Evolutionary conservation across 2,113 vertebrate genomes (phyloP).

Genomic region (Trinectes maculatus): DNA sequence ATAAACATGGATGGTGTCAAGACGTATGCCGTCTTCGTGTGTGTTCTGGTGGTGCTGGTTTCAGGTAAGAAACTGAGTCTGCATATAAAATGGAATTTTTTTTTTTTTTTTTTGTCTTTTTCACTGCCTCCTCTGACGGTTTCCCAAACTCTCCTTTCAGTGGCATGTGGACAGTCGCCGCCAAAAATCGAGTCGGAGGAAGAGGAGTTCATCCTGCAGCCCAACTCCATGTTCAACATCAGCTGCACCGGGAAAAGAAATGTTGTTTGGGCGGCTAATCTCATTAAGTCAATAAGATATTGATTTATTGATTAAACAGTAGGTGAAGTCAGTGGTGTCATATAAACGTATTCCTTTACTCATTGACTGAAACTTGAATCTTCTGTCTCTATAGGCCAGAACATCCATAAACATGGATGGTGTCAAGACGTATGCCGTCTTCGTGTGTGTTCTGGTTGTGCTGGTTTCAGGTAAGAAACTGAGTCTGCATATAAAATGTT

Average conservation of each 20-base stretch:
- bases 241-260: constrained; percentile 87
- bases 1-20: constrained; percentile 82
- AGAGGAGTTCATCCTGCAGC: constrained; percentile 83
- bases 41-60: constrained; percentile 74
- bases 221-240: constrained; percentile 86
- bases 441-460: constrained; percentile 80
- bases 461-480: constrained; percentile 68
- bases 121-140: constrained; percentile 18
- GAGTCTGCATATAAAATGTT: not conserved
- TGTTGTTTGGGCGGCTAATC: constrained; percentile 83
- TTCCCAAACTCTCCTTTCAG: constrained; percentile 25
- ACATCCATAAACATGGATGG: constrained; percentile 83
- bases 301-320: constrained; percentile 6
- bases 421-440: constrained; percentile 71
- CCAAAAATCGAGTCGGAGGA: constrained; percentile 84
- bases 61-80: constrained; percentile 61
- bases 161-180: constrained; percentile 74
- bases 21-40: constrained; percentile 80
- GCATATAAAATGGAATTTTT: not conserved
- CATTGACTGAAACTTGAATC: constrained; percentile 8
- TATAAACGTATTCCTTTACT: not conserved
- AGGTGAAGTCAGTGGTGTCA: not conserved
- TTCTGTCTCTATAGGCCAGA: constrained; percentile 68
- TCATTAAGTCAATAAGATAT: not conserved
- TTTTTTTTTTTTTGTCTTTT: not conserved